Evolutionary conservation across 1,140 invertebrate species (phyloP), one percentile per base, ranked within the genome.

Genomic region (Zaprionus capensis): DNA sequence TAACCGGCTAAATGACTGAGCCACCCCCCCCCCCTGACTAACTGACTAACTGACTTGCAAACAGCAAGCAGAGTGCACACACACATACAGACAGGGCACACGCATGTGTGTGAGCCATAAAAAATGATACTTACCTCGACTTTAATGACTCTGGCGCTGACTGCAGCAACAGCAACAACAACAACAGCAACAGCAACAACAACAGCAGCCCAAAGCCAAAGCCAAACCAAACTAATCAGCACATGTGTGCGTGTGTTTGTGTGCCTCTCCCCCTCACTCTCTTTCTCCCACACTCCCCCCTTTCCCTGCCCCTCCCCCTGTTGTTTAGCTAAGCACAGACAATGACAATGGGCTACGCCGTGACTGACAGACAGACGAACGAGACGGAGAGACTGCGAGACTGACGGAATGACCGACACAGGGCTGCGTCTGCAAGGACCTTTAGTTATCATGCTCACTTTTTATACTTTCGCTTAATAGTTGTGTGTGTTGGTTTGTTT

Each of bases 381-480:
- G 31, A 55, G 44, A 41, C 80, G 58, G 56, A 34, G 15, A 49
- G 77, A 34, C 6, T 63, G 51, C 24, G 49, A 70, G 76, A 57
- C 65, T 67, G 56, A 58, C 65, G 49, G 24, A 64, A 41, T 62
- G 78, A 67, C 59, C 64, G 62, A 58, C 67, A 57, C 58, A 68
- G 63, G 58, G 61, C 57, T 77, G 79, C 71, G 77, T 79, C 77
- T 79, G 77, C 77, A 79, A 69, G 63, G 75, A 85, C 82, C 84
- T 78, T 88, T 88, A 73, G 78, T 81, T 83, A 87, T 81, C 84
- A 69, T 88, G 84, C 81, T 88, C 85, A 81, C 86, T 87, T 87
- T 88, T 84, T 88, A 88, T 88, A 64, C 84, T 69, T 82, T 84
- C 85, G 71, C 84, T 87, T 88, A 88, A 87, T 88, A 87, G 84